A percentile compares a stretch with the other conserved stretches of the same genome.
These are phyloP conservation scores for Spodoptera frugiperda DNA, from an alignment of 1,140 invertebrate species.

Conservation along the genomic window DNA sequence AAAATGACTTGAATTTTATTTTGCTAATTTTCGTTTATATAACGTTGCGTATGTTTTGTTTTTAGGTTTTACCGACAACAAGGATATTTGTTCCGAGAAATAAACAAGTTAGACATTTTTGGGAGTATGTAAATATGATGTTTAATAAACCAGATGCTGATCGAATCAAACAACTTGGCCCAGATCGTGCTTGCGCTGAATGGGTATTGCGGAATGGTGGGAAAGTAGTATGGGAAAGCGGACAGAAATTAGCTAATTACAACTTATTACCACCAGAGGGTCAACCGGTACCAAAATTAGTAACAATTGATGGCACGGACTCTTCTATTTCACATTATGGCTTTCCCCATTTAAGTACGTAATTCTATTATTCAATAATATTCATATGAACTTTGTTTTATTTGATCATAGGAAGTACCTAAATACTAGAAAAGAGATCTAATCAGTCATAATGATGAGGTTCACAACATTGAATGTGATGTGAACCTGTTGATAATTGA, in stretches of 20 bases:
- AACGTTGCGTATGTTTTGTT: neutral
- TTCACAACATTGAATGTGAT: too few relatives aligned
- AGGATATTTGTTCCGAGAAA: constrained; percentile 49
- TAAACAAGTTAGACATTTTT: constrained; percentile 69
- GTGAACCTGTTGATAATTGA: too few relatives aligned
- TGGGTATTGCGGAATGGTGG: constrained; percentile 95
- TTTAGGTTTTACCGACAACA: constrained; percentile 8
- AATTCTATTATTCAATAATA: neutral
- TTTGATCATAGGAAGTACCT: too few relatives aligned
- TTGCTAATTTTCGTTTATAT: neutral
- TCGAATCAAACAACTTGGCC: constrained; percentile 91
- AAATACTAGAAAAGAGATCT: too few relatives aligned
- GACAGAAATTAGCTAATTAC: constrained; percentile 88
- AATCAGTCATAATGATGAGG: too few relatives aligned
- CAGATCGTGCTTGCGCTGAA: constrained; percentile 95
- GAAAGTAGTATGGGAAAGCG: constrained; percentile 89
- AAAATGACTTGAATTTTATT: neutral
- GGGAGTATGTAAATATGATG: constrained; percentile 87
- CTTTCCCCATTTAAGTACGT: constrained; percentile 91
- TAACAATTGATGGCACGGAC: constrained; percentile 92
- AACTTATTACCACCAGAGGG: constrained; percentile 88
- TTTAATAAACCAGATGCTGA: constrained; percentile 89
- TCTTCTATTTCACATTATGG: constrained; percentile 92
- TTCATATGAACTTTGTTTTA: too few relatives aligned
- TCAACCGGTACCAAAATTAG: constrained; percentile 67